These are phyloP conservation scores for Ochotona curzoniae DNA, from an alignment of 2,113 vertebrate genomes.

Conservation along the genomic window DNA sequence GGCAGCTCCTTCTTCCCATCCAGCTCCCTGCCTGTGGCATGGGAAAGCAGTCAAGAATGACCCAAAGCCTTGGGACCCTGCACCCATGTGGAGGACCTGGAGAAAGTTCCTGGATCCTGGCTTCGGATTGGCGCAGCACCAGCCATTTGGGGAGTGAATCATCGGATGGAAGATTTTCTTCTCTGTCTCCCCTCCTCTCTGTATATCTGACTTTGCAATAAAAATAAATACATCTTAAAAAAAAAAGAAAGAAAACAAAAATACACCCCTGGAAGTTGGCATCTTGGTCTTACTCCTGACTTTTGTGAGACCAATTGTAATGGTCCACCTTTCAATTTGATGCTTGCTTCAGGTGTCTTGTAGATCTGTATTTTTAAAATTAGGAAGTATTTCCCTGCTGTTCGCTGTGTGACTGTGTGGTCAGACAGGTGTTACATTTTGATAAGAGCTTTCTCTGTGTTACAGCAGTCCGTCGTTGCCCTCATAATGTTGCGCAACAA, in stretches of 20 bases:
- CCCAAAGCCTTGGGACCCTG: too few relatives aligned
- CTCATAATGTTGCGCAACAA: not conserved
- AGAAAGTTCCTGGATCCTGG: too few relatives aligned
- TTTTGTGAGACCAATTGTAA: slow-evolving; percentile 15
- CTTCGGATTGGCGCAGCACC: too few relatives aligned
- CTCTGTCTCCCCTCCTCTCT: too few relatives aligned
- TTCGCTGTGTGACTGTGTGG: not conserved
- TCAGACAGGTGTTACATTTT: not conserved
- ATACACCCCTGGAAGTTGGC: not conserved
- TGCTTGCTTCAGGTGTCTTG: not conserved
- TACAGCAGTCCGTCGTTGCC: not conserved
- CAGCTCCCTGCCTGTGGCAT: too few relatives aligned
- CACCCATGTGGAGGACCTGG: too few relatives aligned
- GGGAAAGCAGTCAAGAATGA: too few relatives aligned
- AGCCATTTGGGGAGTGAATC: too few relatives aligned
- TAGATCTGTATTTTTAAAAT: not conserved
- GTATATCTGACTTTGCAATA: too few relatives aligned
- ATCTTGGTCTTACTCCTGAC: slow-evolving; percentile 39
- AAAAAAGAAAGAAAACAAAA: not conserved
- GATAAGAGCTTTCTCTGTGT: not conserved
- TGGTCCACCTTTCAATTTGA: not conserved
- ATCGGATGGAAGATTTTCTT: too few relatives aligned
- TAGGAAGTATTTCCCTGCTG: not conserved
- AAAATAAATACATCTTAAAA: too few relatives aligned
- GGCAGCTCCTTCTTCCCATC: too few relatives aligned